These are phyloP conservation scores for Vultur gryphus DNA, from an alignment of 2,797 vertebrate genomes.

Conservation along the genomic window DNA sequence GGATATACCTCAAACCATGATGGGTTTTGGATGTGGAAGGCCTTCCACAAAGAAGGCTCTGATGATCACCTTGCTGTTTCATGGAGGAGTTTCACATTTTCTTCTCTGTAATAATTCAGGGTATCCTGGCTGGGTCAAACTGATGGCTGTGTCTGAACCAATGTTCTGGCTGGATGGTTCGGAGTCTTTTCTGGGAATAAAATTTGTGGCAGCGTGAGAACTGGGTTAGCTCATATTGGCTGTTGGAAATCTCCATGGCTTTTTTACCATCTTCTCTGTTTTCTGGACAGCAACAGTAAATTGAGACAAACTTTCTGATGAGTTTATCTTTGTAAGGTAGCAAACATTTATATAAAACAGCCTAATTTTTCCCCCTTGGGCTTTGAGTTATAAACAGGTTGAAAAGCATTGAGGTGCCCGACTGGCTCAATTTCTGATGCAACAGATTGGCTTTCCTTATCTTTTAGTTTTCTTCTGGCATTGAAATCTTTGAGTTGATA, in stretches of 20 bases:
- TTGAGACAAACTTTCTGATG: not conserved
- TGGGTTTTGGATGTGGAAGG: not conserved
- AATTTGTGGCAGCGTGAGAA: not conserved
- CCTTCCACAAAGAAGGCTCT: not conserved
- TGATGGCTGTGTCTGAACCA: not conserved
- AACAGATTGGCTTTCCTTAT: not conserved
- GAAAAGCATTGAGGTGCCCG: not conserved
- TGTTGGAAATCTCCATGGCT: not conserved
- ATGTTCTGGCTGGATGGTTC: not conserved
- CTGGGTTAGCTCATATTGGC: not conserved
- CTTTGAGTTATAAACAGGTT: not conserved
- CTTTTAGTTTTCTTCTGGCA: not conserved
- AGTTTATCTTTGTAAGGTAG: not conserved
- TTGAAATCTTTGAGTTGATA: not conserved
- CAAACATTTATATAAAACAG: not conserved
- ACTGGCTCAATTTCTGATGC: not conserved
- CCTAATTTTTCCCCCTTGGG: not conserved
- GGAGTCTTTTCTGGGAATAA: not conserved
- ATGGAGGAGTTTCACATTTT: not conserved
- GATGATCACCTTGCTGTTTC: not conserved
- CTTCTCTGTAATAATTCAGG: not conserved
- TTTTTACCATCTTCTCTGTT: not conserved
- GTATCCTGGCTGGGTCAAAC: not conserved
- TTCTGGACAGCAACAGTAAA: not conserved
- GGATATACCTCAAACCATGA: not conserved